Evolutionary conservation across 2,888 invertebrate genomes (phyloP).

Genomic region (Hirtodrosophila duncani): DNA sequence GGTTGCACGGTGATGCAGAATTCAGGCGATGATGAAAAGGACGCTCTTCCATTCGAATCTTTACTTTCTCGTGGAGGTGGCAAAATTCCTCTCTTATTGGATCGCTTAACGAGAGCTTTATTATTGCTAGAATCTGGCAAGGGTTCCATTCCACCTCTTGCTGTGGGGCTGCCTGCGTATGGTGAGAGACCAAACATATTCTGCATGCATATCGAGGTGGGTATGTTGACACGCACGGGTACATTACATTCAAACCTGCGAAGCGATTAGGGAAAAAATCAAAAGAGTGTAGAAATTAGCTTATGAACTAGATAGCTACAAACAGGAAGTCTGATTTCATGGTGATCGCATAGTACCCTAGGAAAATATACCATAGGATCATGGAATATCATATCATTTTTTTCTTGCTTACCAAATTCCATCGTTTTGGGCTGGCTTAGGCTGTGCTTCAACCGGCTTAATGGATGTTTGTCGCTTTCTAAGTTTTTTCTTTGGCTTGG

Average conservation of each 20-base stretch:
- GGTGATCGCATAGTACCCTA: accelerated
- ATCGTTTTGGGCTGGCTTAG: neutral
- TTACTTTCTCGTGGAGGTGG: no score
- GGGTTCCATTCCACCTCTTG: no score
- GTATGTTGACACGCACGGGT: constrained; percentile 41
- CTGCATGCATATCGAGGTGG: constrained; percentile 19
- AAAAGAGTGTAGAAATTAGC: no score
- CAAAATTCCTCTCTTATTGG: neutral
- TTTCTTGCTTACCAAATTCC: constrained; percentile 43
- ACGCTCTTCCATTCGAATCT: neutral
- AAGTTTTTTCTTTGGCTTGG: constrained; percentile 7
- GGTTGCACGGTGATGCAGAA: neutral
- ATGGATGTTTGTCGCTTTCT: constrained; percentile 3
- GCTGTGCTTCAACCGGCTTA: neutral
- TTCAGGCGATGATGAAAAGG: neutral
- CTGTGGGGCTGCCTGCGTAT: no score
- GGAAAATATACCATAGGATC: neutral
- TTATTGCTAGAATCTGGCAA: no score
- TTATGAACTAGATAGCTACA: no score
- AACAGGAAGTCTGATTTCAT: no score
- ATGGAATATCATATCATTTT: no score
- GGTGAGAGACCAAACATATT: constrained; percentile 3
- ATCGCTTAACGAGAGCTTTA: no score
- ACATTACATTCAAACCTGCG: constrained; percentile 55
- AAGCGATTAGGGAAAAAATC: neutral